Base-by-base conservation (phyloP, 2,888 invertebrate species). In the Pandemis corylana region DNA sequence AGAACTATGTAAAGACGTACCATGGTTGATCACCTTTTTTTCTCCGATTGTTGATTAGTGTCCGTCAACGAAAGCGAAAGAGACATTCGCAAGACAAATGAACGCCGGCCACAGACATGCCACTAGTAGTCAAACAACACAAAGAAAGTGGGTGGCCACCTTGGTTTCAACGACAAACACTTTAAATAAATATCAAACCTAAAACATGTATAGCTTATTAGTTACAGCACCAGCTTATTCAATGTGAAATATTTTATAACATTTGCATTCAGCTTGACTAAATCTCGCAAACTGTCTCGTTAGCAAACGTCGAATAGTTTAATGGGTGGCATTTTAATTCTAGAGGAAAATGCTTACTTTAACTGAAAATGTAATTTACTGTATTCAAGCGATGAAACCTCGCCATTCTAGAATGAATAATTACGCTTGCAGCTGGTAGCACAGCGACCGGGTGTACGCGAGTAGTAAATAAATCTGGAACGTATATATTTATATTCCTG, bases 111-210 rank as follows among this genome's bases (percentile, higher is more conserved):
- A 77, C 78, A 82, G 84, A 82, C 80, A 77, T 76, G 79, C 81
- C 80, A 78, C 80, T 81, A 15, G 56, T 56, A 83, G 82, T 78
- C 82, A 81, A 84, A 84, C 78, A 76, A 70, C 70, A 83, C 83
- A 83, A 88, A 87, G 85, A 87, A 87, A 86, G 83, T 84, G 83
- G 82, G 83, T 83, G 82, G 79, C 76, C 83, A 82, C 80, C 81
- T 82, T 49, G n/a, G 28, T 69, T 73, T 73, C 68, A 20, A 59
- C 59, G 59, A 66, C 66, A 41, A 36, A 46, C 63, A 42, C 15
- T 63, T 63, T 15, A 63, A 63, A 42, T 42, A 63, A 41, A 42
- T 7, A 42, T 42, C 28, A n/a, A 63, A 63, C 42, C 42, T n/a
- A 41, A 42, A 63, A 63, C 59, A 6, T 59, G 15, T 62, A n/a